Percentiles rank a stretch among this genome's conserved stretches.
These are phyloP conservation scores for Caradrina kadenii DNA, from an alignment of 2,888 invertebrate species.

Conservation along the genomic window DNA sequence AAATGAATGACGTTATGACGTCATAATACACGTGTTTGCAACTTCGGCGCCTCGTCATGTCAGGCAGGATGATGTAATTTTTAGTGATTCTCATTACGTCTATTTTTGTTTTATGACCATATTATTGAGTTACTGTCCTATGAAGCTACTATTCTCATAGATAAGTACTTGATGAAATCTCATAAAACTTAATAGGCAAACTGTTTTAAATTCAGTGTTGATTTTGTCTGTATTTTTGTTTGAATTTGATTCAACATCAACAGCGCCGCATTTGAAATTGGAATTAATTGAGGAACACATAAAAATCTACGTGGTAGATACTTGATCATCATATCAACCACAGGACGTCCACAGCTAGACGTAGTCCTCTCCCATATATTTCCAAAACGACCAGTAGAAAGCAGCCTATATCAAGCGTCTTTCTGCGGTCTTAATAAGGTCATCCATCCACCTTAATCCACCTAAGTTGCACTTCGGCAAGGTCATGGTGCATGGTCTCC, in stretches of 20 bases:
- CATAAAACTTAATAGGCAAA: background rate
- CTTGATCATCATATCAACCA: too few species aligned
- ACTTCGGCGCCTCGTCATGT: conserved; percentile 19
- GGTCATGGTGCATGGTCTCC: too few species aligned
- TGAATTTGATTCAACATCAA: too few species aligned
- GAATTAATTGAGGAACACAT: background rate
- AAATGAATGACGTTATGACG: conserved; percentile 5
- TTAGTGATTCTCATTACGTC: conserved; percentile 17
- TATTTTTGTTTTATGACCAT: conserved; percentile 50
- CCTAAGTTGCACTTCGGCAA: too few species aligned
- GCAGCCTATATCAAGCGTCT: too few species aligned
- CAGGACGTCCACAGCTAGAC: too few species aligned
- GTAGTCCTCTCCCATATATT: too few species aligned
- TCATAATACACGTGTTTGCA: conserved; percentile 15
- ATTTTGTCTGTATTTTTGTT: background rate
- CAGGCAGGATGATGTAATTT: conserved; percentile 40
- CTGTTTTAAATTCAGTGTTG: conserved; percentile 8
- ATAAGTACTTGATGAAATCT: conserved; percentile 5
- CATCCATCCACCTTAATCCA: too few species aligned
- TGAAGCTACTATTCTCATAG: conserved; percentile 11
- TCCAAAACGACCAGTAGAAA: too few species aligned
- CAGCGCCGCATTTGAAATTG: conserved; percentile 11
- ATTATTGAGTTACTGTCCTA: conserved; percentile 34
- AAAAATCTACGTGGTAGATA: too few species aligned
- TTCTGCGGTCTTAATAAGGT: too few species aligned